Conservation (phyloP, 2,888 invertebrate species). For the Drosophila barbarae region DNA sequence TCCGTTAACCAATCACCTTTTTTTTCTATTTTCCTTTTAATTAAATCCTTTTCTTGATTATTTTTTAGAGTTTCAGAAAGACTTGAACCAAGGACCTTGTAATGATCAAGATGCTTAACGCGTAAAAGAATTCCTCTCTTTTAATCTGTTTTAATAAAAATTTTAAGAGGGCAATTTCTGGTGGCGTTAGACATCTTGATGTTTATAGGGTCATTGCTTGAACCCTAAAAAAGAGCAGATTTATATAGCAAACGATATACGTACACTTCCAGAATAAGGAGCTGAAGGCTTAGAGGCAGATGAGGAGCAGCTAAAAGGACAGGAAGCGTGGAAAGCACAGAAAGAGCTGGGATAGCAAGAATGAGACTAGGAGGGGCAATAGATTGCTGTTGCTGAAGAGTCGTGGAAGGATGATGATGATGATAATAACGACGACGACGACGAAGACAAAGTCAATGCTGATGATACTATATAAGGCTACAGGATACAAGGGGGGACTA, state of each 20-base stretch:
- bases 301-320: background rate
- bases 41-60: background rate
- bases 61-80: background rate
- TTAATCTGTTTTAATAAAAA: background rate
- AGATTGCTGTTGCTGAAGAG: constrained; percentile 39
- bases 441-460: constrained; percentile 58
- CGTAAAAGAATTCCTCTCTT: background rate
- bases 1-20: background rate
- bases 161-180: background rate
- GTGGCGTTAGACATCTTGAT: background rate
- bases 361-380: constrained; percentile 1
- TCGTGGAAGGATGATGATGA: constrained; percentile 6
- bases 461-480: constrained; percentile 66
- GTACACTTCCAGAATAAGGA: constrained; percentile 19
- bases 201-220: background rate
- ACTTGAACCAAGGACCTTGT: background rate
- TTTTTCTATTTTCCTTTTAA: too few species aligned
- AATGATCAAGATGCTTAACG: background rate
- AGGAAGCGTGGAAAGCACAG: background rate
- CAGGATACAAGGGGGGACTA: constrained; percentile 31
- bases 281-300: background rate
- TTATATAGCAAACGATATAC: constrained; percentile 10
- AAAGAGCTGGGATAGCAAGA: background rate
- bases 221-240: background rate
- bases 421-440: constrained; percentile 1